Evolutionary conservation across 2,797 vertebrate genomes (phyloP).

Genomic region (Orestias chungarensis): DNA sequence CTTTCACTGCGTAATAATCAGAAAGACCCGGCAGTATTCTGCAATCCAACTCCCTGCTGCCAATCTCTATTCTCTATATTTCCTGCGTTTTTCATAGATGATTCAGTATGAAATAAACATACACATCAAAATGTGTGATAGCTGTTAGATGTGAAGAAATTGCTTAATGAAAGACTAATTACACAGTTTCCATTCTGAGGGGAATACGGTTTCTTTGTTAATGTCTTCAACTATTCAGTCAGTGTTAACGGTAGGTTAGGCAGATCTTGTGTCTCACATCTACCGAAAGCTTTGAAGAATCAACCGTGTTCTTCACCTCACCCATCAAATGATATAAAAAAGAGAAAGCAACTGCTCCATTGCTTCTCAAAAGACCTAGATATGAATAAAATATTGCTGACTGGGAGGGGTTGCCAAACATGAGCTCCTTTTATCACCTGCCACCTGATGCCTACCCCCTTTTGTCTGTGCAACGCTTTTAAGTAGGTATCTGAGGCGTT

Average conservation of each 20-base stretch:
- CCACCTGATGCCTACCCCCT: slow-evolving; percentile 61
- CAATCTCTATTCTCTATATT: background rate
- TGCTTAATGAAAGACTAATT: slow-evolving; percentile 27
- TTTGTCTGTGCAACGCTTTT: slow-evolving; percentile 59
- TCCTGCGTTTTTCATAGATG: background rate
- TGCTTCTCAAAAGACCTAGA: slow-evolving; percentile 31
- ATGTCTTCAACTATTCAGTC: background rate
- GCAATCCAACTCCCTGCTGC: slow-evolving; percentile 8
- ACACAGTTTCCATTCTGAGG: slow-evolving; percentile 11
- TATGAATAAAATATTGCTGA: slow-evolving; percentile 65
- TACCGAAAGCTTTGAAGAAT: slow-evolving; percentile 33
- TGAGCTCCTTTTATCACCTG: slow-evolving; percentile 58
- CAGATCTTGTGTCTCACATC: slow-evolving; percentile 9
- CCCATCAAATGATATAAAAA: slow-evolving; percentile 12
- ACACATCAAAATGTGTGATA: slow-evolving; percentile 24
- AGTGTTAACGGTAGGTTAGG: slow-evolving; percentile 11
- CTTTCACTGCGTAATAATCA: background rate
- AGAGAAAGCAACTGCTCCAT: slow-evolving; percentile 18
- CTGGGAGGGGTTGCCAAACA: slow-evolving; percentile 51
- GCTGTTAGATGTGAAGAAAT: slow-evolving; percentile 3
- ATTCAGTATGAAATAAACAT: background rate
- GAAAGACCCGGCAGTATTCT: background rate
- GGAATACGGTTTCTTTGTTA: background rate
- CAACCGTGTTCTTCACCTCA: slow-evolving; percentile 25
- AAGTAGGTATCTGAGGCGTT: slow-evolving; percentile 48